Percentiles rank a stretch among this genome's conserved stretches.
phyloP scores from a whole-genome alignment of 2,797 vertebrate species.

The Sebastes iracundus region DNA sequence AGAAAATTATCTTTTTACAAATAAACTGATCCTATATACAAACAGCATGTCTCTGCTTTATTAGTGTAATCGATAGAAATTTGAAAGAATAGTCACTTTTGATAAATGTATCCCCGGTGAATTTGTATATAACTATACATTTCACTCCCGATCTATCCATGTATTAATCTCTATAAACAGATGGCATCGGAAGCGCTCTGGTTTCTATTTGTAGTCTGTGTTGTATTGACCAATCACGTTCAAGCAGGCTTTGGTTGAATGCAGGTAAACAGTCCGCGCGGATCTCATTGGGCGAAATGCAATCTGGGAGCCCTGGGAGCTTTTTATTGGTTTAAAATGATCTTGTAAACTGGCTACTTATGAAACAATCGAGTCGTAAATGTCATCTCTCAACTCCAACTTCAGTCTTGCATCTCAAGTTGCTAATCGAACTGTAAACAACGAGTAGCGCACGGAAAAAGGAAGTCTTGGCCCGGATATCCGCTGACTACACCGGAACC shows the following conservation, averaged over 20 bases:
- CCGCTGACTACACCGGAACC: too few relatives aligned
- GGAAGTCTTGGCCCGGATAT: background rate
- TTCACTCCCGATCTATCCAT: conserved; percentile 45
- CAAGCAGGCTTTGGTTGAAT: background rate
- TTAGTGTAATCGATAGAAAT: background rate
- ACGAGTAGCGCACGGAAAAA: background rate
- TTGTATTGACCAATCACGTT: background rate
- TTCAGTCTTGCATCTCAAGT: background rate
- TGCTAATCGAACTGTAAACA: background rate
- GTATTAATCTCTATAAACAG: background rate
- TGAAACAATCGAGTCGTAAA: too few relatives aligned
- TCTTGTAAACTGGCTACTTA: background rate
- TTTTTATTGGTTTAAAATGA: background rate
- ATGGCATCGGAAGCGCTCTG: background rate
- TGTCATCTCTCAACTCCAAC: too few relatives aligned
- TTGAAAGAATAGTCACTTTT: background rate
- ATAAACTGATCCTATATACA: too few relatives aligned
- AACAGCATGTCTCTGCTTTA: background rate
- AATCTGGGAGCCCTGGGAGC: background rate
- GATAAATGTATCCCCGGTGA: background rate
- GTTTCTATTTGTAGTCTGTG: background rate
- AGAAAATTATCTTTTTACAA: background rate
- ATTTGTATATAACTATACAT: conserved; percentile 2
- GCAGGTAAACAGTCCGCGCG: background rate
- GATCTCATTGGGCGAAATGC: too few relatives aligned